Percentiles rank a stretch among this genome's conserved stretches.
These are phyloP conservation scores for Drosophila fungiperda DNA, from an alignment of 2,888 invertebrate species.

Conservation along the genomic window DNA sequence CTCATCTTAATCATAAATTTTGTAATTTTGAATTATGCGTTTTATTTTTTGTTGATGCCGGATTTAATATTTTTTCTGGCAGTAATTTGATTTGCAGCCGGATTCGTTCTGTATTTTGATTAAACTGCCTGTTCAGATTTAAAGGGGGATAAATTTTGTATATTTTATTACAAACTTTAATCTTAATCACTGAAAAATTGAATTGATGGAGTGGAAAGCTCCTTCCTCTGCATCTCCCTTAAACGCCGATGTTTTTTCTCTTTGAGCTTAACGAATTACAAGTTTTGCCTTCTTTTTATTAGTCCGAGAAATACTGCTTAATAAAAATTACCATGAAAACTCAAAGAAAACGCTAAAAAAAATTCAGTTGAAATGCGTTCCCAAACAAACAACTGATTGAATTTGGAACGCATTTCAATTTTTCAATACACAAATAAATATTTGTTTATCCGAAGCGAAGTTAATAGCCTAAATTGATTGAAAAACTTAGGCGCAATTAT, in stretches of 20 bases:
- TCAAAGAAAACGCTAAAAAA: background rate
- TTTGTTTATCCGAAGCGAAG: background rate
- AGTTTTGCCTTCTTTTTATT: background rate
- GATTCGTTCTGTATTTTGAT: background rate
- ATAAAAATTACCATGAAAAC: background rate
- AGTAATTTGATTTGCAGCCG: background rate
- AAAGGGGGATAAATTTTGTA: background rate
- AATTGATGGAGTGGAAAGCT: background rate
- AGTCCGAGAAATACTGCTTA: background rate
- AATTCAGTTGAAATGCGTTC: background rate
- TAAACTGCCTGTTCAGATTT: background rate
- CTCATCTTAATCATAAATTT: background rate
- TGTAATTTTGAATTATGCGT: background rate
- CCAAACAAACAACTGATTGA: background rate
- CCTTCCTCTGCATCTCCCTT: background rate
- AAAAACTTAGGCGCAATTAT: background rate
- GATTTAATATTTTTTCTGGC: background rate
- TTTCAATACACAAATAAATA: background rate
- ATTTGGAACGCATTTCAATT: no score
- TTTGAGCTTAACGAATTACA: background rate
- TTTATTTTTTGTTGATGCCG: background rate
- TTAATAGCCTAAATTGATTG: background rate
- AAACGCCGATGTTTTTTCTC: background rate
- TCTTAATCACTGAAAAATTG: background rate
- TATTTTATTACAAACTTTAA: background rate